Percentiles rank a stretch among this genome's conserved stretches.
Evolutionary conservation across 2,113 vertebrate genomes (phyloP).

Genomic region (Conger conger): DNA sequence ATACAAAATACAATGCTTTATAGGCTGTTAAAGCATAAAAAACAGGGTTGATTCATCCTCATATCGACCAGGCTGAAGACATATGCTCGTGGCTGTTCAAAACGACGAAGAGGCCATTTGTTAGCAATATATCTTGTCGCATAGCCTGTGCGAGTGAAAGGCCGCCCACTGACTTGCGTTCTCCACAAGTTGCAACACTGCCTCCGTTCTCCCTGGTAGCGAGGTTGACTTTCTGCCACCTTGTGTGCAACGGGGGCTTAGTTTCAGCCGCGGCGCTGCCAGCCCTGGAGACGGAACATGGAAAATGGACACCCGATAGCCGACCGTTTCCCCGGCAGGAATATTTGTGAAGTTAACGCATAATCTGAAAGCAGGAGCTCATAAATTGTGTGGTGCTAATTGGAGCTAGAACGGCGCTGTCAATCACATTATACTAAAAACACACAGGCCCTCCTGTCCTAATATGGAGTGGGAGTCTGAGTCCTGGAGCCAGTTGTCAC

Average conservation of each 20-base stretch:
- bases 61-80: neutral
- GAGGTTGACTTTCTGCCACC: neutral
- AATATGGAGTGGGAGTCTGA: slow-evolving; percentile 77
- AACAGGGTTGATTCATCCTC: neutral
- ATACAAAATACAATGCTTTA: neutral
- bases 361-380: slow-evolving; percentile 85
- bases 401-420: slow-evolving; percentile 75
- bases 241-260: neutral
- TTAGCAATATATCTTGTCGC: neutral
- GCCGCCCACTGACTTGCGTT: neutral
- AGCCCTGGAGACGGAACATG: slow-evolving; percentile 65
- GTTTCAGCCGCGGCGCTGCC: slow-evolving; percentile 39
- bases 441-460: slow-evolving; percentile 78
- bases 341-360: slow-evolving; percentile 87
- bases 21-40: neutral
- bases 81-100: neutral
- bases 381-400: slow-evolving; percentile 87
- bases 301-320: slow-evolving; percentile 77
- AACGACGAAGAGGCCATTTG: neutral
- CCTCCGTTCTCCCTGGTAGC: neutral
- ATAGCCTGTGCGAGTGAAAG: neutral
- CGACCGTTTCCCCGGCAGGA: slow-evolving; percentile 77
- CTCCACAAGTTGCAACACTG: neutral
- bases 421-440: slow-evolving; percentile 78
- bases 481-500: slow-evolving; percentile 74